Evolutionary conservation across 2,797 vertebrate species (phyloP), one percentile per base, ranked within the genome.

Genomic region (Molossus molossus): DNA sequence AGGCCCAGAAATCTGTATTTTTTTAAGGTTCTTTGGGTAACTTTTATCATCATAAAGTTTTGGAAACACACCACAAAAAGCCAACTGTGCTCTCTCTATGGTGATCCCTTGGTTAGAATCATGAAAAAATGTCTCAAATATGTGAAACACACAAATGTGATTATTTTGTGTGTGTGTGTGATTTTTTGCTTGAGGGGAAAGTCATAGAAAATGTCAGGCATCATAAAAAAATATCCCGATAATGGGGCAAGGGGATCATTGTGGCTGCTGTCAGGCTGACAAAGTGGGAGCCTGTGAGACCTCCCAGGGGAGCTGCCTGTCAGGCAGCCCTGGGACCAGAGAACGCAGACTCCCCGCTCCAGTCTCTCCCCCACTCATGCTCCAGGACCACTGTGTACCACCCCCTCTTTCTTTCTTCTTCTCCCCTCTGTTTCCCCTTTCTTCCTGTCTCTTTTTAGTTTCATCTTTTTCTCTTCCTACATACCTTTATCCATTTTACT

Each of bases 131-230:
- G 15, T 45, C 58, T 79, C 81, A 58, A 84, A 87, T 58, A 55
- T 73, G n/a, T 91, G 53, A 93, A 69, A 57, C 20, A 62, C 25
- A 53, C 7, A 69, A 23, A 45, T 33, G 23, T 77, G 40, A 40
- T 57, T 12, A 37, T 20, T 40, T 5, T 45, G 37, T 70, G n/a
- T 37, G 33, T 55, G 53, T 55, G 53, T 48, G 53, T 50, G 55
- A 75, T 83, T 92, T 4, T 88, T 82, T 82, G 23, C n/a, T 29
- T 92, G 48, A 91, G 18, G 40, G 8, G 25, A 90, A 94, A 92
- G 23, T 75, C 27, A 81, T 17, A 65, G 50, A 58, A 84, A 60
- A 21, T 48, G 18, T 17, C 11, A 73, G 21, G 0, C 2, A 69
- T 53, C 48, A 40, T 40, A 45, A 9, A 65, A 81, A 27, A 58